Base-by-base conservation (phyloP, 2,113 vertebrate species). In the Cheilinus undulatus region DNA sequence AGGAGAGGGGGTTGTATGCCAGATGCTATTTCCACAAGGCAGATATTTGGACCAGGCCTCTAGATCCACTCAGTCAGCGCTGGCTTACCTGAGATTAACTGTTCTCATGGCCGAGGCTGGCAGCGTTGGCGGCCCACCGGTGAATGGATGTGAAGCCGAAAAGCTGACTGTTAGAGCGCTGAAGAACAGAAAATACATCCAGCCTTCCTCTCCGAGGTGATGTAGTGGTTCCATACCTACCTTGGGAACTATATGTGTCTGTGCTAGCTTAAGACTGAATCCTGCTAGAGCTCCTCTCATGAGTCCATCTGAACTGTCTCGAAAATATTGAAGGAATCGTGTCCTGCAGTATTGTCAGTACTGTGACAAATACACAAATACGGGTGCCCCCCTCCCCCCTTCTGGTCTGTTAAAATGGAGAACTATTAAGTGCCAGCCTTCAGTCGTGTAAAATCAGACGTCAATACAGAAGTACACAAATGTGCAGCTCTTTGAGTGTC, bases 81-180 rank as follows among this genome's bases (percentile, higher is more conserved):
- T 28, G 89, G 88, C 87, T 92, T 92, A 91, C 90, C 89, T 92
- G 88, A 92, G 92, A 93, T 92, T 91, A 93, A 90, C 85, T 93
- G 92, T 93, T 85, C 91, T 91, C 80, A 84, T 80, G 54, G 82
- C 73, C 66, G 69, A 88, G 76, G 76, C 83, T 84, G 80, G 86
- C 76, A 80, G 88, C 80, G 86, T 90, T 88, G 91, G 78, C 61
- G 19, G 76, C 76, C 87, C 73, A 78, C 62, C 56, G 17, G 66
- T 83, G 86, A 90, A 86, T 85, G 74, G 81, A 86, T 26, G n/a
- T 72, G 52, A 75, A 78, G 83, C 81, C 48, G 22, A 86, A 85
- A 89, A 90, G 83, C 88, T 85, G 82, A 60, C 78, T 85, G 73
- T 84, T 79, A 79, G 84, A 70, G 76, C 78, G 74, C 76, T 85